Conservation (phyloP, 1,140 invertebrate species). For the Saccostrea glomerata region DNA sequence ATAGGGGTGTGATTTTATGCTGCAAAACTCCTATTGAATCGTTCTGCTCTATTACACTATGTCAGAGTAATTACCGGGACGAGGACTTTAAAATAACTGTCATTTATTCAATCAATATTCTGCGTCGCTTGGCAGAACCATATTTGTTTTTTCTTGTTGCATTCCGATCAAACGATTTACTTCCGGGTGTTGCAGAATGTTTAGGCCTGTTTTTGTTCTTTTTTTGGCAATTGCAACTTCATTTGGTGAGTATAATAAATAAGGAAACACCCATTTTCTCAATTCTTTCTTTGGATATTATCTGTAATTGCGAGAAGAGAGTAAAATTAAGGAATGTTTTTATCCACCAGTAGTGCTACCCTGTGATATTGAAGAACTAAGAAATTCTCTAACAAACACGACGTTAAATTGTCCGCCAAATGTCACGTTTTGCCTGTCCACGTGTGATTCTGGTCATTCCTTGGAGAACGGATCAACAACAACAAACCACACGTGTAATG, state of each 20-base stretch:
- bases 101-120: background rate
- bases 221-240: background rate
- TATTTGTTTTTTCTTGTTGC: background rate
- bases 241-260: background rate
- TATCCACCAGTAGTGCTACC: background rate
- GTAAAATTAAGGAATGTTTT: background rate
- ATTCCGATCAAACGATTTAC: background rate
- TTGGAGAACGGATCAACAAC: background rate
- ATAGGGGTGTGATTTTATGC: background rate
- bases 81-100: background rate
- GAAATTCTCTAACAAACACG: background rate
- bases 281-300: background rate
- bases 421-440: background rate
- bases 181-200: background rate
- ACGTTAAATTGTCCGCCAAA: background rate
- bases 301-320: background rate
- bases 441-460: background rate
- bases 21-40: background rate
- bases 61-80: background rate
- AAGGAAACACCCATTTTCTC: background rate
- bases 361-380: background rate
- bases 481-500: background rate
- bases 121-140: background rate
- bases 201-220: background rate
- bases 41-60: background rate